Base-by-base conservation (phyloP, 2,888 invertebrate species). In the Scaptomyza polygonia region DNA sequence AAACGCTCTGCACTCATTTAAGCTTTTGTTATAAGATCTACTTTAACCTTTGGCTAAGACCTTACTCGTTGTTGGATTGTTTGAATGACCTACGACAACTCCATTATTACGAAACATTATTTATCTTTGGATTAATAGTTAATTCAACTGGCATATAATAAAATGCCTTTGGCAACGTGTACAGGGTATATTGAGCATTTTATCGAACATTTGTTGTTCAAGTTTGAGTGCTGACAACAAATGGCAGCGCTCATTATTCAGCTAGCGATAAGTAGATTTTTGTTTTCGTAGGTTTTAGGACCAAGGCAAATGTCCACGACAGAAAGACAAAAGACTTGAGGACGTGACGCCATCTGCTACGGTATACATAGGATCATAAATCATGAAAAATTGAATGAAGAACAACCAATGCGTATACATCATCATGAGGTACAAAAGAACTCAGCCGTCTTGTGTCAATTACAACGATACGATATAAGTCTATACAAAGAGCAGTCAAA, bases 291-390 rank as follows among this genome's bases (percentile, higher is more conserved):
- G 11, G 25, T 56, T 63, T 59, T 48, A 72, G 49, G 65, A 36
- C 42, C 45, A 42, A 47, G 16, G 3, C 16, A 45, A 45, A 25
- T 25, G 25, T 25, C 25, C 27, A 45, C 27, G 25, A 25, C 59
- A 40, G 54, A 30, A 45, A 54, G 18, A 32, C 16, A 18, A 56
- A 51, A 61, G 54, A 53, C 54, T 64, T 47, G 29, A 45, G 42
- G 59, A 69, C 72, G 72, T 72, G 72, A 68, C 58, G 69, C 65
- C 69, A 72, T 53, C 64, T 64, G 55, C 45, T 45, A 52, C 43
- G 14, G 8, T 18, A 18, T 39, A 25, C 25, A 45, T 8, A 8
- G 8, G 44, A 67, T 49, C 68, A 48, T 72, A 69, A 72, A 65
- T 74, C 62, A 73, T 39, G 6, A 9, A 56, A 65, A 67, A 51